Conservation (phyloP, 2,888 invertebrate species). For the Unio delphinus region DNA sequence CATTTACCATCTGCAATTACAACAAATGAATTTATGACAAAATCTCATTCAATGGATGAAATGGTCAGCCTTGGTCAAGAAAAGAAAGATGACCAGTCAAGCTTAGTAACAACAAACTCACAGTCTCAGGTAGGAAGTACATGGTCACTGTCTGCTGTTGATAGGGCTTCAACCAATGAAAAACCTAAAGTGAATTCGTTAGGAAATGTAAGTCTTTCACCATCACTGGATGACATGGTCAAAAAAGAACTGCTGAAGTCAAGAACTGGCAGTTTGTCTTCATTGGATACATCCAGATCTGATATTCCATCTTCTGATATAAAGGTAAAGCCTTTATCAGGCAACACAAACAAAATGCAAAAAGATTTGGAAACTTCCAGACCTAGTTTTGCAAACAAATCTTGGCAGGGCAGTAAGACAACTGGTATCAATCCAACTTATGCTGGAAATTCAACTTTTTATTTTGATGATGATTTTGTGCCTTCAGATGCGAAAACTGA, state of each 20-base stretch:
- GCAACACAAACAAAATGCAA: too few species aligned
- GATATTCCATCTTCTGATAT: too few species aligned
- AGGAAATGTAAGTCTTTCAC: too few species aligned
- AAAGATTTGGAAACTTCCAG: too few species aligned
- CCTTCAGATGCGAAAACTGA: conserved; percentile 11
- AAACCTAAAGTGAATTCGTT: too few species aligned
- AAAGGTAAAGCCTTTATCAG: too few species aligned
- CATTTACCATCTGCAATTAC: neutral
- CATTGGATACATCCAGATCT: too few species aligned
- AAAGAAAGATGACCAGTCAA: conserved; percentile 5
- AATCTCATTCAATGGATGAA: conserved; percentile 35
- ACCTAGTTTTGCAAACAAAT: neutral
- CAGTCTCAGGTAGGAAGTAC: conserved; percentile 11
- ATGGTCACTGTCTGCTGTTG: conserved; percentile 10
- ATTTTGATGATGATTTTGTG: conserved; percentile 16
- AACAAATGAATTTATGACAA: conserved; percentile 11
- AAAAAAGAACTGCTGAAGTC: too few species aligned
- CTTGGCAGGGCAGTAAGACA: neutral
- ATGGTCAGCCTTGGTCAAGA: conserved; percentile 16
- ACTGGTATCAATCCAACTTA: neutral
- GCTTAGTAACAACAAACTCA: neutral
- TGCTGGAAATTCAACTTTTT: conserved; percentile 43
- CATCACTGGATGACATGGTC: too few species aligned
- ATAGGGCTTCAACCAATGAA: conserved; percentile 5
- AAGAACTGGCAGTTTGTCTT: too few species aligned